Evolutionary conservation across 2,797 vertebrate species (phyloP).

Genomic region (Xenops minutus): DNA sequence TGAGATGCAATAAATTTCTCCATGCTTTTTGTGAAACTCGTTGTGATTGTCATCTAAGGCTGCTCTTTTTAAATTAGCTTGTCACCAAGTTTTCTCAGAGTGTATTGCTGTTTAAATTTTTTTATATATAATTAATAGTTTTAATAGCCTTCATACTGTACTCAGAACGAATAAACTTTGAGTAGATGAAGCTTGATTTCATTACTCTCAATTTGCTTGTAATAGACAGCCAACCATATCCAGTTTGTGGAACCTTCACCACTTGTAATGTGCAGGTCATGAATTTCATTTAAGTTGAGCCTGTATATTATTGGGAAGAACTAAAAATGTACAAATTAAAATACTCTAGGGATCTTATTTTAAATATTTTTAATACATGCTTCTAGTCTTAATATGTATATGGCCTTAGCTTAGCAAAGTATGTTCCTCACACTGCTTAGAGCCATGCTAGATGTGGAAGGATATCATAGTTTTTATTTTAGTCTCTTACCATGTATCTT

Average conservation of each 20-base stretch:
- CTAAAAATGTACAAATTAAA: fast-evolving
- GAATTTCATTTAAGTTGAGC: neutral
- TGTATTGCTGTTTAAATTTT: neutral
- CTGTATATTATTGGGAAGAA: neutral
- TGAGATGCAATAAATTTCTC: neutral
- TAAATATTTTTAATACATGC: neutral
- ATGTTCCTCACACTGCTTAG: neutral
- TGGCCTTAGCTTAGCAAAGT: neutral
- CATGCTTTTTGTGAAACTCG: neutral
- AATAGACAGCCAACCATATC: neutral
- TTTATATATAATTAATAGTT: neutral
- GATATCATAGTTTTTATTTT: neutral
- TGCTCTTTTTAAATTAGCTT: neutral
- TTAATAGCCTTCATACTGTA: neutral
- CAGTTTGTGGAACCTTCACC: neutral
- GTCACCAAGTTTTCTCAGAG: neutral
- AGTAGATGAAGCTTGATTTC: neutral
- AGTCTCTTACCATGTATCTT: neutral
- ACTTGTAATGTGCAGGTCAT: neutral
- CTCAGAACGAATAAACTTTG: neutral
- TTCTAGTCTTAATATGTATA: neutral
- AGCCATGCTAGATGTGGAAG: neutral
- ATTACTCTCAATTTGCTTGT: neutral
- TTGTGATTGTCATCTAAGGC: neutral
- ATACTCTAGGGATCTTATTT: neutral